These are phyloP conservation scores for Hemicordylus capensis DNA, from an alignment of 2,113 vertebrate genomes.

Conservation along the genomic window DNA sequence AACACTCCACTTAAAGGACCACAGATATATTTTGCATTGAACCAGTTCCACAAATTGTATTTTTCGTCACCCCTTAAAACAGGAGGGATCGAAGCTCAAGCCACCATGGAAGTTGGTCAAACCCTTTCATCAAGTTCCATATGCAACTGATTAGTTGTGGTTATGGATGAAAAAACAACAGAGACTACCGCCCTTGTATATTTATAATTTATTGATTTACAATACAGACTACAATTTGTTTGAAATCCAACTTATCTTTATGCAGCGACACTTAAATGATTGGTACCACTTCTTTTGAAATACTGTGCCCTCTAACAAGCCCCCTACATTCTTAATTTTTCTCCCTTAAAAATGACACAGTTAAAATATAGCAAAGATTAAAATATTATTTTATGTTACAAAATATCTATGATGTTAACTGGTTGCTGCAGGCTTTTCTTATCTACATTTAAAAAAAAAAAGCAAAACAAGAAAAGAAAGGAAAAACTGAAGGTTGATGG, in stretches of 20 bases:
- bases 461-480: not conserved
- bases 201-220: conserved; percentile 23
- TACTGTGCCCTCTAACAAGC: not conserved
- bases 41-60: not conserved
- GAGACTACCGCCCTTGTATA: not conserved
- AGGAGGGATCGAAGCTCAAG: not conserved
- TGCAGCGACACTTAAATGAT: not conserved
- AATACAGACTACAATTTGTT: not conserved
- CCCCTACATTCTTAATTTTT: not conserved
- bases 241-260: not conserved
- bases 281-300: not conserved
- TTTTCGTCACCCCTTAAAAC: not conserved
- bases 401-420: not conserved
- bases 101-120: not conserved
- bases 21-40: not conserved
- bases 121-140: not conserved
- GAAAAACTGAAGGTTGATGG: not conserved
- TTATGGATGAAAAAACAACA: not conserved
- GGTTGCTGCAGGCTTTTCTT: not conserved
- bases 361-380: conserved; percentile 21
- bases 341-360: not conserved
- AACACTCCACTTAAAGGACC: not conserved
- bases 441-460: not conserved
- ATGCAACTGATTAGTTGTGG: not conserved
- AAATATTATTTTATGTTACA: not conserved